These are phyloP conservation scores for Propithecus deckenii DNA, from an alignment of 2,797 vertebrate genomes.

Conservation along the genomic window DNA sequence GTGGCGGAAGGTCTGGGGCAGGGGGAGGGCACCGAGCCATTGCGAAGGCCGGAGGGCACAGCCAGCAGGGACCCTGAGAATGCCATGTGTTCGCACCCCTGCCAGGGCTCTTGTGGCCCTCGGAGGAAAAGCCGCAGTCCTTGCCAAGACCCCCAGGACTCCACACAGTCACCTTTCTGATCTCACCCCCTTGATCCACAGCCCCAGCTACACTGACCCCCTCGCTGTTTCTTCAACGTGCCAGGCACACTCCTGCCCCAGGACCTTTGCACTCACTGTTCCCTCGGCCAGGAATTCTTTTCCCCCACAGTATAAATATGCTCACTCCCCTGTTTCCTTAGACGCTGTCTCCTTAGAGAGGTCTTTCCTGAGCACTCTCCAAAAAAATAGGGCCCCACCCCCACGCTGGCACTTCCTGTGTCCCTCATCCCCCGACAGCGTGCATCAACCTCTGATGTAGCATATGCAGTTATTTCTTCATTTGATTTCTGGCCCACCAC, in stretches of 20 bases:
- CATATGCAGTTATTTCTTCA: not conserved
- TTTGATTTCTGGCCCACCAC: not conserved
- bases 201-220: not conserved
- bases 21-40: too few species aligned
- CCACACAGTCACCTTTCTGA: not conserved
- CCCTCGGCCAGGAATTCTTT: not conserved
- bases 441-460: too few species aligned
- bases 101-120: accelerated
- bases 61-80: not conserved
- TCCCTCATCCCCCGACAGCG: accelerated
- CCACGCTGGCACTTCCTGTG: accelerated
- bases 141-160: not conserved
- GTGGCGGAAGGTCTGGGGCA: not conserved
- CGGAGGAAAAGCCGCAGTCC: not conserved
- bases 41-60: not conserved
- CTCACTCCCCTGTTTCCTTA: not conserved
- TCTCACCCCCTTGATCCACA: too few species aligned
- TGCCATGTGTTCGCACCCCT: accelerated
- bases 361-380: not conserved
- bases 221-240: accelerated
- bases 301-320: accelerated
- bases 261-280: not conserved
- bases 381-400: not conserved
- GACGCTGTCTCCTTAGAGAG: not conserved
- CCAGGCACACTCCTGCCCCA: not conserved